Base-by-base conservation (phyloP, 1,140 invertebrate species). In the Drosophila kurseongensis region DNA sequence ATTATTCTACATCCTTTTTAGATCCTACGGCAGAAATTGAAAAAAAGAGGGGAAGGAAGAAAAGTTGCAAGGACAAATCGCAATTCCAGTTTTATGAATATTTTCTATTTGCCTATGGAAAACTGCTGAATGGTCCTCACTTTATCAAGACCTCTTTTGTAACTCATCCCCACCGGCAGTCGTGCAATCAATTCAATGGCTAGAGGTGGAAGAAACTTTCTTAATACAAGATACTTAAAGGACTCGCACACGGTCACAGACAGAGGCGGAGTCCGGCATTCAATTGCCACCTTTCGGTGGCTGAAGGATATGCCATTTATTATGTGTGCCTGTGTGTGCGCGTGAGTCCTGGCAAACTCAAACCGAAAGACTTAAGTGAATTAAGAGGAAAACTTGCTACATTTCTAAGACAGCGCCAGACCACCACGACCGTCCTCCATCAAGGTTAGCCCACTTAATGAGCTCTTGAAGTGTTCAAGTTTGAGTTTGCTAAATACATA, bases 81-180 rank as follows among this genome's bases (percentile, higher is more conserved):
- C 80, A 89, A 82, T 88, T 73, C 48, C 67, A 83, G 60, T 84
- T 89, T 89, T 89, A 86, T 86, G 80, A 89, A 89, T 89, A 89
- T 89, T 89, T 75, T 75, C 80, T 80, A 89, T 88, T 88, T 83
- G 84, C 76, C 84, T 80, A 88, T 89, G 84, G 76, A 77, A 80
- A 86, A 89, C 83, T 88, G 83, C 84, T 63, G 69, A 78, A 81
- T 52, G 71, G 66, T 57, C 27, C 61, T 51, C 41, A 23, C 45
- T 61, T 76, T 69, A 55, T 69, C 57, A 55, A 76, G 40, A 32
- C 73, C 57, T 40, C 48, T 63, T 60, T 63, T 36, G 51, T 47
- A 35, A 35, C 48, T 10, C 36, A 38, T 50, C 54, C 23, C 65
- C 16, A 10, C 36, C 36, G 32, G 44, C 75, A 56, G 58, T 50